Base-by-base conservation (phyloP, 2,797 vertebrate genomes). In the Enoplosus armatus region DNA sequence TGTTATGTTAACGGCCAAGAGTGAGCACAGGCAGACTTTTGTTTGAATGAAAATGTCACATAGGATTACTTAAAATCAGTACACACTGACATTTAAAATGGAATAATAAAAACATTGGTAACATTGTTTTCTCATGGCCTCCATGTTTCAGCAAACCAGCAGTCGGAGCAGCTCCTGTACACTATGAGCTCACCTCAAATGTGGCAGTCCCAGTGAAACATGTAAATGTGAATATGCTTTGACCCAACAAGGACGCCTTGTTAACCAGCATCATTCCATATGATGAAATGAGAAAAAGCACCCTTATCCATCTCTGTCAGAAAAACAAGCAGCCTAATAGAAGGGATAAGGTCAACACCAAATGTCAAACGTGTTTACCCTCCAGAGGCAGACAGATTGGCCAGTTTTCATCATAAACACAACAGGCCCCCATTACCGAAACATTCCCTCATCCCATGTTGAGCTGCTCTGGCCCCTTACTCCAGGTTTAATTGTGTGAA, bases 301-400 rank as follows among this genome's bases (percentile, higher is more conserved):
- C 60, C 73, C 84, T 85, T 89, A 91, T 93, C 88, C 80, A 79
- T 92, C 90, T 92, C 80, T 88, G 90, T 92, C 92, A 89, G 87
- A 92, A 89, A 90, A 92, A 89, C 87, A 89, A 87, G 83, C 80
- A 50, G 83, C 82, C 71, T 90, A 93, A 93, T 90, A 85, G 87
- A 92, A 83, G 63, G 86, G 86, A 94, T 91, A 95, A 95, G 94
- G 94, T 95, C 94, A 95, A 83, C 72, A 79, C 66, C 84, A 95
- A 95, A 94, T 95, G 93, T 94, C 94, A 94, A 87, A 90, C 66
- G 82, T 95, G 94, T 95, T 95, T 95, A 93, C 91, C 90, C 93
- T 92, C 87, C 88, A 80, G 88, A 90, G 82, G 85, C 85, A 82
- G 91, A 93, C 88, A 85, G 90, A 93, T 93, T 79, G 90, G 87